A percentile compares a stretch with the other conserved stretches of the same genome.
Conservation (phyloP, 2,888 invertebrate species). For the Apoderus coryli region DNA sequence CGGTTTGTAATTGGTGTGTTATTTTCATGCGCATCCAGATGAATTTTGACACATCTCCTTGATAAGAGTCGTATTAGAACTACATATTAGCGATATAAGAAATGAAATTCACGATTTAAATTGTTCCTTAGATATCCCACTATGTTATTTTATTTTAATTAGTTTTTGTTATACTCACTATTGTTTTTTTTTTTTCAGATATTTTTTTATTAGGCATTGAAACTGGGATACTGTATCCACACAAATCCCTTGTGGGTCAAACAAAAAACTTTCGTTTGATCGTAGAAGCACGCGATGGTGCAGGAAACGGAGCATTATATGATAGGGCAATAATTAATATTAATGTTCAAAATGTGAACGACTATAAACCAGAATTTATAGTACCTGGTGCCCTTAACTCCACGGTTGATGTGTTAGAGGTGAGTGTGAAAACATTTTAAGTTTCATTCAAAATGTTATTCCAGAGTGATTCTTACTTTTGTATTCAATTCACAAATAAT, state of each 20-base stretch:
- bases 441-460: not conserved
- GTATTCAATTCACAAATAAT: no score
- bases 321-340: constrained; percentile 63
- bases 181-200: constrained; percentile 36
- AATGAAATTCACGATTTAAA: no score
- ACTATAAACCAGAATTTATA: constrained; percentile 67
- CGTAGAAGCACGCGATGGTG: constrained; percentile 56
- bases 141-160: no score
- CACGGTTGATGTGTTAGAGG: constrained; percentile 72
- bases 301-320: constrained; percentile 45
- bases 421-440: constrained; percentile 27
- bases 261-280: constrained; percentile 36
- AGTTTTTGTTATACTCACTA: no score
- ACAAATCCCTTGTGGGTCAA: constrained; percentile 52
- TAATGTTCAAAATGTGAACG: constrained; percentile 63
- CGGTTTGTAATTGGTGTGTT: no score
- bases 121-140: no score
- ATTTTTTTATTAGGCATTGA: constrained; percentile 60
- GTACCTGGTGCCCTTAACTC: constrained; percentile 61
- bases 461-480: no score
- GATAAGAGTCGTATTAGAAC: no score
- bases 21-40: no score
- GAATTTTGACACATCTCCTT: no score
- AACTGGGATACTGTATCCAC: constrained; percentile 71
- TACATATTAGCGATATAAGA: no score